Evolutionary conservation across 2,113 vertebrate species (phyloP).

Genomic region (Sinocyclocheilus anshuiensis): DNA sequence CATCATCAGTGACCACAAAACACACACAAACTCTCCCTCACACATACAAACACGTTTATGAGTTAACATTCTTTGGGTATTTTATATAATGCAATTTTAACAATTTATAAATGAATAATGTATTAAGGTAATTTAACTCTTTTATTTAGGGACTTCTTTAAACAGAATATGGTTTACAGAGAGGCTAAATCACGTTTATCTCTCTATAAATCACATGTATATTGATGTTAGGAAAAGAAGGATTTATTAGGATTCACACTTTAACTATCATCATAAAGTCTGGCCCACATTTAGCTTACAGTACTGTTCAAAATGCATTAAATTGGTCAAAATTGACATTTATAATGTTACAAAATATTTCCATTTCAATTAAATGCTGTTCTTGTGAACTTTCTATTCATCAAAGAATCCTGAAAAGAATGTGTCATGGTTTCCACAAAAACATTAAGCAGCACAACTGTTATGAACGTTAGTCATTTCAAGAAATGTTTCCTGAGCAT

Average conservation of each 20-base stretch:
- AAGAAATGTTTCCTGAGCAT: neutral
- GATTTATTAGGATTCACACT: neutral
- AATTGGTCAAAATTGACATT: too few species aligned
- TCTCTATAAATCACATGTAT: neutral
- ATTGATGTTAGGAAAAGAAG: too few species aligned
- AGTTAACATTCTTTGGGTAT: neutral
- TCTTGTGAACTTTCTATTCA: neutral
- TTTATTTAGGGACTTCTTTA: neutral
- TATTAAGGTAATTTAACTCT: neutral
- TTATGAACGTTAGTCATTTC: neutral
- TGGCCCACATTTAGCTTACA: neutral
- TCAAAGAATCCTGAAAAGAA: neutral
- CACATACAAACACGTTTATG: neutral
- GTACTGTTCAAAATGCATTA: neutral
- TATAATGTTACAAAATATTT: too few species aligned
- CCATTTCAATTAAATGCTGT: too few species aligned
- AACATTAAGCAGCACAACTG: neutral
- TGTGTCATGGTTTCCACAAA: neutral
- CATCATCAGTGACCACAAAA: constrained; percentile 65
- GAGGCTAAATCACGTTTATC: neutral
- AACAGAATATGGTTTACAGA: neutral
- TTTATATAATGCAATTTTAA: neutral
- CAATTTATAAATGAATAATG: neutral
- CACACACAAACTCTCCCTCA: neutral
- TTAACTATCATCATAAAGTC: neutral